These are phyloP conservation scores for Drosophila parthenogenetica DNA, from an alignment of 2,888 invertebrate species.

Conservation along the genomic window DNA sequence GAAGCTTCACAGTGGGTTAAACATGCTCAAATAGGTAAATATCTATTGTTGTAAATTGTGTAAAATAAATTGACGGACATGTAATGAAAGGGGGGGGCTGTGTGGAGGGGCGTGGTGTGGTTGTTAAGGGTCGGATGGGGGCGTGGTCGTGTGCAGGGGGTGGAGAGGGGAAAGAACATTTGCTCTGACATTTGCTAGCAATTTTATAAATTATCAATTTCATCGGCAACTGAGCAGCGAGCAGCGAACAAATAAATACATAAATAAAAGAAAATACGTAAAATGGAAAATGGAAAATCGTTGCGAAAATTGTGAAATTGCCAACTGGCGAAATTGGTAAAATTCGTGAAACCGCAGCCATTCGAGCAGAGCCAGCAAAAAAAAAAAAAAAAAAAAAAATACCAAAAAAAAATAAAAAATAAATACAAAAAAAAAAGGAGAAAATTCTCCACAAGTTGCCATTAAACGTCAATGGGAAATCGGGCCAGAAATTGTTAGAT, in stretches of 20 bases:
- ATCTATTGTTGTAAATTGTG: slow-evolving; percentile 16
- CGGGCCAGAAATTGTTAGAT: slow-evolving; percentile 52
- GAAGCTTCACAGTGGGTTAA: not conserved
- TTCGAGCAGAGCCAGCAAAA: slow-evolving; percentile 50
- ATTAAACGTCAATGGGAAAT: slow-evolving; percentile 72
- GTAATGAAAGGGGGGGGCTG: too few relatives aligned
- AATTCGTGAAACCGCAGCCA: slow-evolving; percentile 58
- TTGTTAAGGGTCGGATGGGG: not conserved
- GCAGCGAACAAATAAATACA: slow-evolving; percentile 66
- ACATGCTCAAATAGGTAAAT: not conserved
- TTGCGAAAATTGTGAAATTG: slow-evolving; percentile 56
- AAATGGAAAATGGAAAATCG: slow-evolving; percentile 66
- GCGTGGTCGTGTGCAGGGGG: not conserved
- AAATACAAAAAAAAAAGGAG: not conserved
- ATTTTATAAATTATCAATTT: slow-evolving; percentile 79
- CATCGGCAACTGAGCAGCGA: slow-evolving; percentile 64
- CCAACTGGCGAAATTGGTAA: slow-evolving; percentile 69
- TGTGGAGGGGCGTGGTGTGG: too few relatives aligned
- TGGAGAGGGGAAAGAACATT: slow-evolving; percentile 15
- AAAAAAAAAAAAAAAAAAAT: slow-evolving; percentile 1
- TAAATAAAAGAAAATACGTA: slow-evolving; percentile 58
- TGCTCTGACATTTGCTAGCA: slow-evolving; percentile 68
- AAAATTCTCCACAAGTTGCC: slow-evolving; percentile 69
- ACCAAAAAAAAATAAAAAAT: slow-evolving; percentile 17
- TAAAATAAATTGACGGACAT: slow-evolving; percentile 36